These are phyloP conservation scores for Tortricodes alternella DNA, from an alignment of 2,888 invertebrate species.

Conservation along the genomic window DNA sequence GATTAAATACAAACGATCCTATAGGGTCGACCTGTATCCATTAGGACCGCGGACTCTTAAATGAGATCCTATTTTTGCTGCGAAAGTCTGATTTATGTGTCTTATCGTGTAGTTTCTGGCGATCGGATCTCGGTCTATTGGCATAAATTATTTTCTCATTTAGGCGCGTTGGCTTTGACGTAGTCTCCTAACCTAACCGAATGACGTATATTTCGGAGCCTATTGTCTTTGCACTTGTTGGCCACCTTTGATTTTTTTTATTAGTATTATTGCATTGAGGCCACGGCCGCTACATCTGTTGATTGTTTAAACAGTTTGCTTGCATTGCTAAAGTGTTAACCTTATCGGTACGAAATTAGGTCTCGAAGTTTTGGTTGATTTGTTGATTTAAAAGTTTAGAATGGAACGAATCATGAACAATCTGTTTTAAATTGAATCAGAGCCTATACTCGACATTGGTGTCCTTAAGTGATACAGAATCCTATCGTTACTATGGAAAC, in stretches of 20 bases:
- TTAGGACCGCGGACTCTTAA: no score
- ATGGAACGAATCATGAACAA: background rate
- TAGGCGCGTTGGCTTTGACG: constrained; percentile 6
- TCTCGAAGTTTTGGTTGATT: background rate
- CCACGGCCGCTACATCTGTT: constrained; percentile 48
- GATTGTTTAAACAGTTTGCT: constrained; percentile 50
- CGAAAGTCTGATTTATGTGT: no score
- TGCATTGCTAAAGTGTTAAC: constrained; percentile 29
- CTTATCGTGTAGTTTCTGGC: no score
- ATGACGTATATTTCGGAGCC: no score
- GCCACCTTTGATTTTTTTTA: constrained; percentile 28
- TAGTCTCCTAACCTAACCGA: background rate
- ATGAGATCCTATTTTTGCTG: no score
- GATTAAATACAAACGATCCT: no score
- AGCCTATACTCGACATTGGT: background rate
- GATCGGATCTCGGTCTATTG: no score
- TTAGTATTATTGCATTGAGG: constrained; percentile 41
- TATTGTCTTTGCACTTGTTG: constrained; percentile 21
- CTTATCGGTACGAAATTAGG: constrained; percentile 1
- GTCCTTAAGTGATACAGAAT: no score
- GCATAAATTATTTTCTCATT: background rate
- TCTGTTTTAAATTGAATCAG: background rate
- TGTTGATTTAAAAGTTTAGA: background rate
- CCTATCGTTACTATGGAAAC: no score
- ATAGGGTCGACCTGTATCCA: no score